Evolutionary conservation across 2,797 vertebrate genomes (phyloP).

Genomic region (Enteromius mattozi): DNA sequence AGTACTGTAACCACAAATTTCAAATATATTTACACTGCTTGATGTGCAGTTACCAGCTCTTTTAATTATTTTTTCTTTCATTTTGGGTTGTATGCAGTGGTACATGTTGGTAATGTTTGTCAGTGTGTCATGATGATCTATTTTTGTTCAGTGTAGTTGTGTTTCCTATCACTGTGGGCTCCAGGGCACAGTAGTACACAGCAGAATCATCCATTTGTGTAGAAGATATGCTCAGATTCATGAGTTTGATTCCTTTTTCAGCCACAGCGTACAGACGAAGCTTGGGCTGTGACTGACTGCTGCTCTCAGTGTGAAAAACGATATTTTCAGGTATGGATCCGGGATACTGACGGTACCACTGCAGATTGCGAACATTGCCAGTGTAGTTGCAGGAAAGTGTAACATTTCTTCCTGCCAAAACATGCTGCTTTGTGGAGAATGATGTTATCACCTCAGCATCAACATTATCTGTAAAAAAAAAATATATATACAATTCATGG

Average conservation of each 20-base stretch:
- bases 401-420: not conserved
- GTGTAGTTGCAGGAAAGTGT: slow-evolving; percentile 33
- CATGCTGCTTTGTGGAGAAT: not conserved
- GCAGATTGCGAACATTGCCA: not conserved
- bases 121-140: not conserved
- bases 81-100: not conserved
- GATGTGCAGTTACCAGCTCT: not conserved
- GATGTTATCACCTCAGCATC: not conserved
- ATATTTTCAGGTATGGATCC: slow-evolving; percentile 2
- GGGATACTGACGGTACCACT: slow-evolving; percentile 34
- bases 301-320: not conserved
- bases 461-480: not conserved
- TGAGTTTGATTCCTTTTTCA: not conserved
- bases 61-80: not conserved
- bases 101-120: not conserved
- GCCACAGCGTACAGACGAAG: slow-evolving; percentile 17
- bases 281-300: not conserved
- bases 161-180: slow-evolving; percentile 41
- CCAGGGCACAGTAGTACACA: slow-evolving; percentile 39
- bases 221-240: slow-evolving; percentile 35
- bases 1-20: not conserved
- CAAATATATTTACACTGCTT: not conserved
- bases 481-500: too few relatives aligned
- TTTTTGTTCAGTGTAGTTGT: not conserved
- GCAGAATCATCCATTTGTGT: slow-evolving; percentile 46